Base-by-base conservation (phyloP, 2,113 vertebrate genomes). In the Nematolebias whitei region DNA sequence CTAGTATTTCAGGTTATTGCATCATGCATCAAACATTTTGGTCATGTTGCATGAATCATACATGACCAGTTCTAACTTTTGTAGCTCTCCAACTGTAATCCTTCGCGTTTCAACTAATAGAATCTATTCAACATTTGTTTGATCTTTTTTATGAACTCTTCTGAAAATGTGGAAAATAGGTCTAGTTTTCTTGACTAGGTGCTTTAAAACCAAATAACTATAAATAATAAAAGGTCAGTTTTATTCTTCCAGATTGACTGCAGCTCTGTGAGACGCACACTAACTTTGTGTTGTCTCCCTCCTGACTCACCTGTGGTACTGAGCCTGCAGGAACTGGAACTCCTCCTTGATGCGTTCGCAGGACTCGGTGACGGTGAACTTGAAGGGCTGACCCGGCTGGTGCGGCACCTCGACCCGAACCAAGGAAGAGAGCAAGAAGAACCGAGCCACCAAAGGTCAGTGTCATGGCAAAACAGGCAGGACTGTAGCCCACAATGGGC, bases 271-370 rank as follows among this genome's bases (percentile, higher is more conserved):
- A n/a, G 12, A 53, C 5, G 29, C n/a, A 7, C 0, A 4, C 2
- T 19, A 14, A 14, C n/a, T n/a, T n/a, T n/a, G n/a, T n/a, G n/a
- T n/a, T n/a, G n/a, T n/a, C n/a, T n/a, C n/a, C 44, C 24, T 43
- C 32, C 52, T 22, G 1, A 68, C 51, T 68, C 78, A 98, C 96
- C 96, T 97, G 95, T 96, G 96, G 89, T 96, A 98, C 92, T 97
- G 96, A 9, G 96, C 96, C 83, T 97, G 96, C 22, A 97, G 92
- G 74, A 98, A 97, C 93, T 97, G 95, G 88, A 97, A 97, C 88
- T 97, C 96, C 87, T 98, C 96, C 71, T 98, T 97, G 88, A 98
- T 98, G 71, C 96, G 93, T 77, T 98, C 96, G 87, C 96, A 91
- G 47, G 96, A 96, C 85, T 98, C 96, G 48, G 94, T 95, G 82